These are phyloP conservation scores for Acanthopagrus latus DNA, from an alignment of 2,797 vertebrate genomes.

Conservation along the genomic window DNA sequence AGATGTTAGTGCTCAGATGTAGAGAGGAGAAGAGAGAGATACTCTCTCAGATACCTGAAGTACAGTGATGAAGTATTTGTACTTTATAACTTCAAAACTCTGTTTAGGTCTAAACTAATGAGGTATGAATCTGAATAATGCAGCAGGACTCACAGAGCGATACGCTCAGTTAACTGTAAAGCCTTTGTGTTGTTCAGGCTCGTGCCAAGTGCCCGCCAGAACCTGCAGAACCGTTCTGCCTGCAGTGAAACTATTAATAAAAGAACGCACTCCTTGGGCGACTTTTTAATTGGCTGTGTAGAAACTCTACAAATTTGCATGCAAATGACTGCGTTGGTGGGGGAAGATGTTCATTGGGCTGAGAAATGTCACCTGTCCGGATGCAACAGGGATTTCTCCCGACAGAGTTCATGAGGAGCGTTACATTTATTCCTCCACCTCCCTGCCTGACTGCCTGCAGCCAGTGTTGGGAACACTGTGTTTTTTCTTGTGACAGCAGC, in stretches of 20 bases:
- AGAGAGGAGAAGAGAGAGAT: no score
- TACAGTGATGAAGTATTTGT: no score
- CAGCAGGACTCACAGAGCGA: not conserved
- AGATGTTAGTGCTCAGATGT: no score
- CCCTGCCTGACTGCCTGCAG: constrained; percentile 59
- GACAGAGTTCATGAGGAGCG: constrained; percentile 19
- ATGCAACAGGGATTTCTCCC: constrained; percentile 20
- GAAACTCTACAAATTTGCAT: constrained; percentile 69
- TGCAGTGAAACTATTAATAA: constrained; percentile 71
- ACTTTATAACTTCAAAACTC: no score
- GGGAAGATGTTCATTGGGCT: constrained; percentile 28
- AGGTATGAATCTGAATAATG: constrained; percentile 27
- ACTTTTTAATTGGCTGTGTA: constrained; percentile 78
- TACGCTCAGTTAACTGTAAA: constrained; percentile 14
- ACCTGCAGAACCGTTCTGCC: constrained; percentile 52
- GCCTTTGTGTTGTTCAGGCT: constrained; percentile 13
- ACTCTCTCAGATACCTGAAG: no score
- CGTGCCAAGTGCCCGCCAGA: constrained; percentile 12
- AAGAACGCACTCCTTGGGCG: constrained; percentile 72
- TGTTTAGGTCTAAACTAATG: not conserved
- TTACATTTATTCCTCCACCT: constrained; percentile 24
- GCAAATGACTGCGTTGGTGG: constrained; percentile 65
- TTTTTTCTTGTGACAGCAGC: constrained; percentile 61
- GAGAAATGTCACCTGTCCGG: constrained; percentile 54
- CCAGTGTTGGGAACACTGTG: constrained; percentile 53